Base-by-base conservation (phyloP, 2,797 vertebrate species). In the Phrynocephalus forsythii region DNA sequence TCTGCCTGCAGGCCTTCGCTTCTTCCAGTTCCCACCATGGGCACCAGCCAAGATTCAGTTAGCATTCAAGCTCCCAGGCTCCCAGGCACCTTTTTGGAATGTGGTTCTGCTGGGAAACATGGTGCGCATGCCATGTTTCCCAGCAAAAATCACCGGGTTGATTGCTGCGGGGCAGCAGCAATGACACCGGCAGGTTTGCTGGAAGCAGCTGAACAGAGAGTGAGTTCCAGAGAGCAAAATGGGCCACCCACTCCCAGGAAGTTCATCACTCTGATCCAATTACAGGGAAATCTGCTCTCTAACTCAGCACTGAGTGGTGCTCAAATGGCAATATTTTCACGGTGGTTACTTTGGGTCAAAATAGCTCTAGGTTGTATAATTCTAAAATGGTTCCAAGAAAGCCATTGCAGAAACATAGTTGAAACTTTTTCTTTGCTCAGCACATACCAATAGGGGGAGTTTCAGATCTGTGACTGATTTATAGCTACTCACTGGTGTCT, bases 361-460 rank as follows among this genome's bases (percentile, higher is more conserved):
- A 56, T 10, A 56, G 13, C 52, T 56, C 52, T 56, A 56, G 52
- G 52, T 33, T 44, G 9, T 75, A 9, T 6, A 44, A 75, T 22
- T 75, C 72, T 20, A 75, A 38, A 22, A 20, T 75, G 76, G 5
- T 50, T 67, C 50, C 26, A 82, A 66, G 48, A 82, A 82, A 69
- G 38, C 44, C 80, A 69, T 16, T 82, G 33, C 44, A 68, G 38
- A 68, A 5, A 15, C 44, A 20, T 30, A n/a, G 56, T 81, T 81
- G 73, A 48, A 48, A 13, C 20, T 48, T 52, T 79, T 79, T 86
- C 7, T 69, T 79, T 80, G 85, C 56, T 50, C 38, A 48, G 8
- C 60, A 76, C 75, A 56, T 85, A 85, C 91, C 94, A 95, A 95
- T 86, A 96, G 94, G 93, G 94, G 95, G 94, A 95, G 94, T 96